Evolutionary conservation across 2,888 invertebrate genomes (phyloP).

Genomic region (Hoplodrina ambigua): DNA sequence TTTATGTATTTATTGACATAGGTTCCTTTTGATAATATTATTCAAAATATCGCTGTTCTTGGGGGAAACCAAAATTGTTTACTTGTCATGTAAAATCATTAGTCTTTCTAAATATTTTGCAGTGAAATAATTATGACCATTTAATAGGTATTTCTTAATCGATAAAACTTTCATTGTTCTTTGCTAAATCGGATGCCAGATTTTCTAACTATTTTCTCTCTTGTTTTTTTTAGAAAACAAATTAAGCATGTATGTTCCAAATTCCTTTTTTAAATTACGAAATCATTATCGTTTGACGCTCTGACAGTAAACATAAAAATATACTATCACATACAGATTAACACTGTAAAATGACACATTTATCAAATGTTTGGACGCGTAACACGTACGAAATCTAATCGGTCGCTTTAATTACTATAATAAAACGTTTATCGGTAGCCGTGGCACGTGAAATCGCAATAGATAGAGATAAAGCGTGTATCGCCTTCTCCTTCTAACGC

Average conservation of each 20-base stretch:
- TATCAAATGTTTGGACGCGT: conserved; percentile 83
- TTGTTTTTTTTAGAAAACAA: conserved; percentile 7
- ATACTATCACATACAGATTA: conserved; percentile 77
- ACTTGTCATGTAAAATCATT: background rate
- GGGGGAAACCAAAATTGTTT: conserved; percentile 16
- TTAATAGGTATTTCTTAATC: too few relatives aligned
- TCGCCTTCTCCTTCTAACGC: conserved; percentile 80
- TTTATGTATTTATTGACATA: conserved; percentile 75
- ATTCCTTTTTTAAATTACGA: conserved; percentile 66
- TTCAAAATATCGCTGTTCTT: conserved; percentile 16
- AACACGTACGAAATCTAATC: conserved; percentile 83
- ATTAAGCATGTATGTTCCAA: background rate
- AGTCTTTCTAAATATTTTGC: background rate
- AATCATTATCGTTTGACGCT: conserved; percentile 72
- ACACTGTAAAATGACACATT: conserved; percentile 81
- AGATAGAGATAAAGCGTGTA: conserved; percentile 81
- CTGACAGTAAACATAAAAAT: conserved; percentile 73
- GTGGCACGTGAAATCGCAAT: conserved; percentile 85
- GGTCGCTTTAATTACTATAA: conserved; percentile 86
- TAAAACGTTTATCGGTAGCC: conserved; percentile 88
- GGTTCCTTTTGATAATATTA: conserved; percentile 69
- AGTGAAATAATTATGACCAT: background rate
- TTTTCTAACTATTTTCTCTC: background rate
- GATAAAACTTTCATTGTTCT: background rate
- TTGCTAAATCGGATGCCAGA: background rate